phyloP scores from a whole-genome alignment of 2,113 vertebrate species.

The Elanoides forficatus region DNA sequence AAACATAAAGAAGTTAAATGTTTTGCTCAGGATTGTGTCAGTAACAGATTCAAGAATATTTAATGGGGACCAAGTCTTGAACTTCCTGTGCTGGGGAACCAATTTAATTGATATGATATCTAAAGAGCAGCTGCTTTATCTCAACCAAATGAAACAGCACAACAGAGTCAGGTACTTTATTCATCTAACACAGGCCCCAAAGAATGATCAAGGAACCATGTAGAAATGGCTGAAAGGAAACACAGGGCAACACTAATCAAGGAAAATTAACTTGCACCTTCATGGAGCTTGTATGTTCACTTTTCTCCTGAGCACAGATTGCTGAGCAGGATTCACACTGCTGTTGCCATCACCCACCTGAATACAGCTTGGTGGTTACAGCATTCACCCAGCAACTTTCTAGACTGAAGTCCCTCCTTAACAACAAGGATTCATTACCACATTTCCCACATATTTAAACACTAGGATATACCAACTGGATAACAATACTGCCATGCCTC shows the following conservation, averaged over 20 bases:
- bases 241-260: background rate
- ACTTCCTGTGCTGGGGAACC: background rate
- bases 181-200: background rate
- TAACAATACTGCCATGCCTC: background rate
- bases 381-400: background rate
- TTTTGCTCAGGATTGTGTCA: background rate
- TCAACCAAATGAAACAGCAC: background rate
- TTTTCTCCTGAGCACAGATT: background rate
- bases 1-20: background rate
- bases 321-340: background rate
- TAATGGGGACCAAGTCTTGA: background rate
- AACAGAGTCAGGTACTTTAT: background rate
- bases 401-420: background rate
- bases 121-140: background rate
- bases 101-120: background rate
- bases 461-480: background rate
- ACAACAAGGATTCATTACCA: background rate
- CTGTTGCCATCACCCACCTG: background rate
- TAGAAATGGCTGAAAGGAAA: background rate
- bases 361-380: background rate
- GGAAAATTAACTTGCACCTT: background rate
- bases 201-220: background rate
- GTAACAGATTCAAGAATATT: background rate
- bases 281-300: background rate
- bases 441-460: background rate